Conservation (phyloP, 2,113 vertebrate genomes). For the Odocoileus hemionus region DNA sequence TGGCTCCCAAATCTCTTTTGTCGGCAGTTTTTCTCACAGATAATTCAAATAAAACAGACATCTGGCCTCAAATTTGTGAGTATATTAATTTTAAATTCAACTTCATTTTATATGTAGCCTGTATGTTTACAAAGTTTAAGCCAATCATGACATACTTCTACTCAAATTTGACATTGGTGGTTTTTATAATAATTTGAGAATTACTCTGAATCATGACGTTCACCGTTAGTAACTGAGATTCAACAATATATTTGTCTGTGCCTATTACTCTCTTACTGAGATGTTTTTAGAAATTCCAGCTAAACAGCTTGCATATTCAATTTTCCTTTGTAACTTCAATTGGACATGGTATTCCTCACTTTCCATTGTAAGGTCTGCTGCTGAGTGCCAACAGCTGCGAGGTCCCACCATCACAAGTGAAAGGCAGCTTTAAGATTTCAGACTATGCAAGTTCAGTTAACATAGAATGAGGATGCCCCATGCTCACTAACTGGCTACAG, state of each 20-base stretch:
- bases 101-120: background rate
- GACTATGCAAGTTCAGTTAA: background rate
- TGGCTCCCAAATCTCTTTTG: background rate
- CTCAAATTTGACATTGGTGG: background rate
- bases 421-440: background rate
- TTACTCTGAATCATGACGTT: background rate
- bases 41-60: background rate
- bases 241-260: background rate
- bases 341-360: slow-evolving; percentile 43
- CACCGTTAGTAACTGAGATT: background rate
- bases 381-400: slow-evolving; percentile 17
- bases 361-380: background rate
- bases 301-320: background rate
- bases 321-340: slow-evolving; percentile 50
- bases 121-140: background rate
- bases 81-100: background rate
- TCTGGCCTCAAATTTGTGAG: background rate
- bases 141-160: background rate
- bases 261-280: background rate
- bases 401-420: background rate
- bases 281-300: slow-evolving; percentile 9
- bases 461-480: background rate
- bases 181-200: background rate
- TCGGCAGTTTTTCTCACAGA: background rate
- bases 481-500: background rate